Evolutionary conservation across 2,888 invertebrate genomes (phyloP), one percentile per base, ranked within the genome.

Genomic region (Andrena chrysosceles): DNA sequence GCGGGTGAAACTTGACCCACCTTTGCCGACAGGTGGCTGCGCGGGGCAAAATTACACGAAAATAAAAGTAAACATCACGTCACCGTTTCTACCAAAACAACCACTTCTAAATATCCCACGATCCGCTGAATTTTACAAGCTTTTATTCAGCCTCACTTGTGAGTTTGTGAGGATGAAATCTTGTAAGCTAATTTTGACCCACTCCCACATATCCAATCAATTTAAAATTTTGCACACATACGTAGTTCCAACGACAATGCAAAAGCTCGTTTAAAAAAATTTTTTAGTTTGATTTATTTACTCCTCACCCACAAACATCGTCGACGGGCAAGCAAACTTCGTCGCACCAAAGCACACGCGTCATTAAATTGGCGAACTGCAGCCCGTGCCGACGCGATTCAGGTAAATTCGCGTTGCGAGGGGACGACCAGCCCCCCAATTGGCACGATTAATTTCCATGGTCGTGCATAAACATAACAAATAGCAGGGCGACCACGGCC

Each of bases 401-500:
- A 35, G 26, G 54, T 62, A 16, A 64, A 81, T 52, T 71, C 29
- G 20, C 48, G 29, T 29, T 29, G 54, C 42, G 6, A 29, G n/a
- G 49, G 31, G 60, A 2, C 13, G 56, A n/a, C 54, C 26, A 10
- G 33, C 6, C 20, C 60, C 62, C 35, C 33, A 62, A 76, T 80
- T 62, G 71, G 20, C 20, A 52, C 67, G 60, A 48, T 77, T 77
- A 77, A 77, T 75, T 59, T 59, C 56, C 6, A 20, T 10, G 52
- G 20, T 64, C 20, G 13, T 33, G 64, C 75, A 80, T 80, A 72
- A 81, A 74, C 70, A 56, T 81, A 81, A 73, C 68, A 67, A 70
- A 66, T 56, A 52, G 67, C 29, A 16, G n/a, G 26, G 0, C 10
- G 8, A 33, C 26, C 31, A 20, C 16, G 13, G 20, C 2, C 49